A percentile compares a stretch with the other conserved stretches of the same genome.
phyloP scores from a whole-genome alignment of 2,797 vertebrate genomes.

The Columba guinea region DNA sequence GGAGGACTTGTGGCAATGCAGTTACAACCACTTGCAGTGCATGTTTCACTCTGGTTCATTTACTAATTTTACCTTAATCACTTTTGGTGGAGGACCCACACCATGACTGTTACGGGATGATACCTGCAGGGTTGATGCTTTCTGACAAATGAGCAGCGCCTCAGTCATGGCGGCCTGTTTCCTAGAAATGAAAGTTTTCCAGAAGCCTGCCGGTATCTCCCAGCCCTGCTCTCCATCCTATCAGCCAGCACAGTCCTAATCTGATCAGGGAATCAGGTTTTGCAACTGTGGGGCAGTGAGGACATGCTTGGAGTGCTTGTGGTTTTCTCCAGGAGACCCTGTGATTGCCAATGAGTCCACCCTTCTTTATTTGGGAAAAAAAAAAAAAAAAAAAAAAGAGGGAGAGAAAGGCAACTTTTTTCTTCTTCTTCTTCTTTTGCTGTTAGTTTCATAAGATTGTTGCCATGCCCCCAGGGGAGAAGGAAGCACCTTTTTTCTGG shows the following conservation, averaged over 20 bases:
- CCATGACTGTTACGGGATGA: neutral
- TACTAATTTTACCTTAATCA: neutral
- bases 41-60: neutral
- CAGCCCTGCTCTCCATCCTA: neutral
- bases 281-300: neutral
- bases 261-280: conserved; percentile 24
- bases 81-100: neutral
- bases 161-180: rapidly evolving
- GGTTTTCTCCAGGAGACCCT: neutral
- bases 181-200: neutral
- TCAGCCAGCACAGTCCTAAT: neutral
- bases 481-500: neutral
- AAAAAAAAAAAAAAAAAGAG: neutral
- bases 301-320: neutral
- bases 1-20: rapidly evolving
- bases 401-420: neutral
- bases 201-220: neutral
- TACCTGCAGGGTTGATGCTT: neutral
- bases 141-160: neutral
- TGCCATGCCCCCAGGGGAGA: neutral
- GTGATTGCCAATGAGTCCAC: neutral
- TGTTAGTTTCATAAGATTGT: neutral
- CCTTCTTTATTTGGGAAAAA: neutral
- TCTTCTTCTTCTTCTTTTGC: neutral
- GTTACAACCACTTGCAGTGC: neutral